phyloP scores from a whole-genome alignment of 2,797 vertebrate species.

The Dermochelys coriacea region DNA sequence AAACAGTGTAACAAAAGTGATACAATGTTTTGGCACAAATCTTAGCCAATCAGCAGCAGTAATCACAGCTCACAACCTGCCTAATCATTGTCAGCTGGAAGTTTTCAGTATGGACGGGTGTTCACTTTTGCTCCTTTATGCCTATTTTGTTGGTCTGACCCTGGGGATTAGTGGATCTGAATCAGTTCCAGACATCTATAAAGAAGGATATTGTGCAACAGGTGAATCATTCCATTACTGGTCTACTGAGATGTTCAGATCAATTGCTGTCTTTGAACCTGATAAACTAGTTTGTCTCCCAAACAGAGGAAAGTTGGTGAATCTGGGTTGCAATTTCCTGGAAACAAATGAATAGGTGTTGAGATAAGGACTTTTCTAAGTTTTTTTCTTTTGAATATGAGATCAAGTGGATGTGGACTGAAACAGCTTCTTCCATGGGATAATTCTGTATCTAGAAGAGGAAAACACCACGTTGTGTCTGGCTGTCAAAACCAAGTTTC shows the following conservation, averaged over 20 bases:
- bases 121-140: neutral
- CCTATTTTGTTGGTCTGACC: neutral
- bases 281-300: constrained; percentile 4
- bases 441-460: neutral
- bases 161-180: neutral
- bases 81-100: neutral
- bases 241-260: neutral
- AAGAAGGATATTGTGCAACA: neutral
- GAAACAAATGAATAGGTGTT: neutral
- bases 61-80: neutral
- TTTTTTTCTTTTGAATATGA: no score
- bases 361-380: no score
- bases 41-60: neutral
- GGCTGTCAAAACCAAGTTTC: neutral
- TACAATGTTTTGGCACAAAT: neutral
- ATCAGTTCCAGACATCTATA: neutral
- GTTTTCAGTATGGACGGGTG: neutral
- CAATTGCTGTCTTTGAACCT: neutral
- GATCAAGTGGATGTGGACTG: neutral
- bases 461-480: neutral
- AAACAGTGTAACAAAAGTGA: neutral
- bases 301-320: neutral
- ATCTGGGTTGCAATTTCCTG: neutral
- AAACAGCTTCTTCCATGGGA: neutral
- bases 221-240: neutral